Conservation (phyloP, 2,888 invertebrate species). For the Stratiomys singularior region DNA sequence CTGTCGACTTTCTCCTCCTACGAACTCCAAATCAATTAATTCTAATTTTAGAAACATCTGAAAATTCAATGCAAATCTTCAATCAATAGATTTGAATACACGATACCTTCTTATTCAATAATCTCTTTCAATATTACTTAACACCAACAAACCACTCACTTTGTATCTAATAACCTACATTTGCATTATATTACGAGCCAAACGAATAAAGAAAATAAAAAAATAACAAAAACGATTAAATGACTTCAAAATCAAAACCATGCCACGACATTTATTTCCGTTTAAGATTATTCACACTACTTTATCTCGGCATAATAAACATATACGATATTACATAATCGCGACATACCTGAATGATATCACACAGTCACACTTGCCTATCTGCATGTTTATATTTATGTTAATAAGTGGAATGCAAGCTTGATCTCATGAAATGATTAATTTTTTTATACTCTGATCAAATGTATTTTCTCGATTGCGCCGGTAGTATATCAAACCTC, state of each 20-base stretch:
- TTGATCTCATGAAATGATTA: constrained; percentile 21
- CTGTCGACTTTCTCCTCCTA: no score
- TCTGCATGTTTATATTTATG: not conserved
- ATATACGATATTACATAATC: constrained; percentile 1
- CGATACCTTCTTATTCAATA: constrained; percentile 1
- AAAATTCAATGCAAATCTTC: no score
- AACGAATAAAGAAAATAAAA: no score
- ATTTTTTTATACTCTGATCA: not conserved
- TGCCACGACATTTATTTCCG: constrained; percentile 36
- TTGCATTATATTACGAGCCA: constrained; percentile 27
- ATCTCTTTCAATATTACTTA: not conserved
- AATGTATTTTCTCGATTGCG: not conserved
- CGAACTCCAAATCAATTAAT: no score
- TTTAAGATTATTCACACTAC: constrained; percentile 18
- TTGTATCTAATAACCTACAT: constrained; percentile 23
- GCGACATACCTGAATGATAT: constrained; percentile 13
- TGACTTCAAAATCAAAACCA: constrained; percentile 8
- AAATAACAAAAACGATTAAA: not conserved
- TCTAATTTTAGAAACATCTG: no score
- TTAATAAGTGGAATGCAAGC: constrained; percentile 12
- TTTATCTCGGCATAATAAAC: constrained; percentile 2
- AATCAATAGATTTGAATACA: not conserved
- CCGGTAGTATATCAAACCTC: not conserved
- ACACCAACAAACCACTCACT: not conserved
- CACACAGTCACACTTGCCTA: not conserved